phyloP scores from a whole-genome alignment of 2,797 vertebrate genomes.

The Pseudochirops corinnae region DNA sequence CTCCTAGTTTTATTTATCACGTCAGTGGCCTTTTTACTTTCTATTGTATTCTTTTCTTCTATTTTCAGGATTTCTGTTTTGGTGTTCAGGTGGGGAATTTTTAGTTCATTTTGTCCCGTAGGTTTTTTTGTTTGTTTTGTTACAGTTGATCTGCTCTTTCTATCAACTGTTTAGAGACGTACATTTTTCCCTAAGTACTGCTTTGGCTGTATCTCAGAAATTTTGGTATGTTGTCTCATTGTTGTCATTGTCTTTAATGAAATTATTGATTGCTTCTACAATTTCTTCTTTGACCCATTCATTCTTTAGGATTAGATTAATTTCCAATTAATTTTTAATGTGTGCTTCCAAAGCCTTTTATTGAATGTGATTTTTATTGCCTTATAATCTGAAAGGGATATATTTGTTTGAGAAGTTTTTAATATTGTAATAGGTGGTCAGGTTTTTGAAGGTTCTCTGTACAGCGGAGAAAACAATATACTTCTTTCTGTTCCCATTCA shows the following conservation, averaged over 20 bases:
- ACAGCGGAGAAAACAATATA: neutral
- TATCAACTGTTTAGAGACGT: neutral
- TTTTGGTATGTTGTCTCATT: neutral
- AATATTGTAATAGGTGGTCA: neutral
- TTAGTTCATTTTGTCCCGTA: neutral
- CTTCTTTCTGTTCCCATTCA: neutral
- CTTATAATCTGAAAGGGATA: neutral
- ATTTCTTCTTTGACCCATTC: neutral
- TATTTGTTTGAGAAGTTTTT: neutral
- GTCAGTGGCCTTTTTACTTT: neutral
- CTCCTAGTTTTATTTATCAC: neutral
- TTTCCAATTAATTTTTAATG: neutral
- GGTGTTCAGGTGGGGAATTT: neutral
- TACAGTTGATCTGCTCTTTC: neutral
- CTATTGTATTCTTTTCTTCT: neutral
- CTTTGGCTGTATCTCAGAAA: neutral
- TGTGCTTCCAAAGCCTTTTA: neutral
- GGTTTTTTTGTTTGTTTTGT: neutral
- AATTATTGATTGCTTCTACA: neutral
- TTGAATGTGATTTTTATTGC: neutral
- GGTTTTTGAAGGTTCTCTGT: neutral
- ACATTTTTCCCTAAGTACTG: neutral
- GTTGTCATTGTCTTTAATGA: neutral
- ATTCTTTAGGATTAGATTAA: neutral
- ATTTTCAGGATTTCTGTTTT: neutral